These are phyloP conservation scores for Taenaris catops DNA, from an alignment of 2,888 invertebrate species.

Conservation along the genomic window DNA sequence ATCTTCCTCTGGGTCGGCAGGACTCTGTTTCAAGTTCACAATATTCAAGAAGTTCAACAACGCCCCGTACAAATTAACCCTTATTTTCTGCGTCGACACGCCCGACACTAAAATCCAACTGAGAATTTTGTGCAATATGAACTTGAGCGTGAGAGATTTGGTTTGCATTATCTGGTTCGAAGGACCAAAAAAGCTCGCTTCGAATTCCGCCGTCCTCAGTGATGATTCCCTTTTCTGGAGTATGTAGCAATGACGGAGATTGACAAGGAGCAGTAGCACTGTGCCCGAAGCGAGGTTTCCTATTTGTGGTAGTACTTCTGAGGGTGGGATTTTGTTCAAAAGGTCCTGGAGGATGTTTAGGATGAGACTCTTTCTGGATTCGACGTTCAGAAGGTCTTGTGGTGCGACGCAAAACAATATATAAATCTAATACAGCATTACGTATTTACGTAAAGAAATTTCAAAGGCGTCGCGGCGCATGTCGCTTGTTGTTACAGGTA, in stretches of 20 bases:
- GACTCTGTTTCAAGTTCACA: slow-evolving; percentile 75
- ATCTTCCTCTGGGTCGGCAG: slow-evolving; percentile 55
- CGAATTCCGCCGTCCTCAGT: slow-evolving; percentile 57
- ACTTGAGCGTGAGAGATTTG: slow-evolving; percentile 83
- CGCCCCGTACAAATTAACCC: slow-evolving; percentile 93
- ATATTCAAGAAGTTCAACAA: slow-evolving; percentile 90
- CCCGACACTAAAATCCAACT: slow-evolving; percentile 92
- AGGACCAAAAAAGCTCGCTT: slow-evolving; percentile 64
- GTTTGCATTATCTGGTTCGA: slow-evolving; percentile 76
- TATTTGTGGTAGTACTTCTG: slow-evolving; percentile 87
- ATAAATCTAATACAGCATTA: no score
- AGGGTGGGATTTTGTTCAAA: slow-evolving; percentile 86
- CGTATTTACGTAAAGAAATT: no score
- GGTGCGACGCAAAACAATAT: slow-evolving; percentile 90
- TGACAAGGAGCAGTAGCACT: slow-evolving; percentile 87
- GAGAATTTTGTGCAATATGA: slow-evolving; percentile 86
- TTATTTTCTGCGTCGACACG: slow-evolving; percentile 89
- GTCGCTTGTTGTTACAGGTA: no score
- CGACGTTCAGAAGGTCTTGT: slow-evolving; percentile 83
- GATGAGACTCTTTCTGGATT: slow-evolving; percentile 85
- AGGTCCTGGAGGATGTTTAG: slow-evolving; percentile 88
- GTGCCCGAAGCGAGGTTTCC: slow-evolving; percentile 90
- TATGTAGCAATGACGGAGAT: slow-evolving; percentile 85
- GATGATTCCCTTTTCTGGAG: slow-evolving; percentile 67
- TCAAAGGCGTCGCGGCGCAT: no score